These are phyloP conservation scores for Schlechtendalia chinensis DNA, from an alignment of 1,140 invertebrate species.

Conservation along the genomic window DNA sequence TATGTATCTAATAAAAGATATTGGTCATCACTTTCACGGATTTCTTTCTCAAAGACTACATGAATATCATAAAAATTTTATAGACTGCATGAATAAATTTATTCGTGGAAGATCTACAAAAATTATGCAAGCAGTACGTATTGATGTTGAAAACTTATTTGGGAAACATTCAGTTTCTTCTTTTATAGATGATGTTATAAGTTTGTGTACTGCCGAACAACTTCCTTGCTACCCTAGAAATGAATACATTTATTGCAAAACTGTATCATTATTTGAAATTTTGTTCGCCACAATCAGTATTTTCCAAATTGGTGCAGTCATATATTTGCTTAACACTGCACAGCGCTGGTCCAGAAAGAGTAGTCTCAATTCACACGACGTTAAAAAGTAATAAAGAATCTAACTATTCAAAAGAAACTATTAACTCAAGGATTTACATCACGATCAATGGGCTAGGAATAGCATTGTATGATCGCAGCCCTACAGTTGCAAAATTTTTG, in stretches of 20 bases:
- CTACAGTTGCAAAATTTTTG: no score
- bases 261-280: conserved; percentile 18
- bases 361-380: not conserved
- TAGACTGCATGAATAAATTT: conserved; percentile 23
- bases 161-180: no score
- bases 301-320: no score
- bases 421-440: conserved; percentile 10
- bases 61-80: no score
- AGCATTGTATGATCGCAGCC: not conserved
- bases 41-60: no score
- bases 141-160: no score
- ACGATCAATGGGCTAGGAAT: not conserved
- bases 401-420: not conserved
- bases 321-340: no score
- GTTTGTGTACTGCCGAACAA: not conserved
- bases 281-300: not conserved
- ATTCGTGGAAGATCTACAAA: not conserved
- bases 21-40: no score
- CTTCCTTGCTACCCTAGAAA: not conserved
- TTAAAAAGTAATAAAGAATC: not conserved
- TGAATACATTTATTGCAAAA: not conserved
- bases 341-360: no score
- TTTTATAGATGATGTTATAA: no score
- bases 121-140: not conserved
- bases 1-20: no score